Evolutionary conservation across 2,888 invertebrate species (phyloP).

Genomic region (Napeogenes inachia): DNA sequence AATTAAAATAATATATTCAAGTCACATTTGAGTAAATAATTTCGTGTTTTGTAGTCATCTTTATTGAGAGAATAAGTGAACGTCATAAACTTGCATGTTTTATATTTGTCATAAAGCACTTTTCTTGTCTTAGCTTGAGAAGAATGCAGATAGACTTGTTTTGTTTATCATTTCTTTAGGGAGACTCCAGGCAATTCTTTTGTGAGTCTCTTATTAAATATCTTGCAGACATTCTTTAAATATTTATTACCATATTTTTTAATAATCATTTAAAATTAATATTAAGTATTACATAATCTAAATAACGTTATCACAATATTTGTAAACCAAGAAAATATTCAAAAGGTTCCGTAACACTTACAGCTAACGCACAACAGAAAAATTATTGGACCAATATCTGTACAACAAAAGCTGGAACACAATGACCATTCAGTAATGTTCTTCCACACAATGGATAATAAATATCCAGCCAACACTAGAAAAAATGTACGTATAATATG

Average conservation of each 20-base stretch:
- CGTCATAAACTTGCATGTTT: conserved; percentile 9
- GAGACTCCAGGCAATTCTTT: not conserved
- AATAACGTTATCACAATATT: not conserved
- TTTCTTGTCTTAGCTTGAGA: conserved; percentile 2
- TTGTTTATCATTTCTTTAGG: not conserved
- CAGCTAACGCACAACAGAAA: conserved; percentile 28
- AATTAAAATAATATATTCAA: not conserved
- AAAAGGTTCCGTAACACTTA: conserved; percentile 6
- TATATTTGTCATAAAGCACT: conserved; percentile 8
- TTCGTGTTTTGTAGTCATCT: conserved; percentile 5
- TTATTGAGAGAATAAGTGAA: conserved; percentile 2
- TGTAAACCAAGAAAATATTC: not conserved
- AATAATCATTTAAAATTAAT: no score
- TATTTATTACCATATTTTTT: no score
- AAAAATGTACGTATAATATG: conserved; percentile 20
- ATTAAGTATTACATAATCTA: no score
- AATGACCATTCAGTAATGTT: conserved; percentile 43
- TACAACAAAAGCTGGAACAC: conserved; percentile 51
- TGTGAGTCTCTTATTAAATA: not conserved
- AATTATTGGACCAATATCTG: conserved; percentile 65
- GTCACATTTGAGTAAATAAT: conserved; percentile 2
- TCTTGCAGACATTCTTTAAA: no score
- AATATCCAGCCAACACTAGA: conserved; percentile 28
- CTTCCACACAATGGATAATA: conserved; percentile 47
- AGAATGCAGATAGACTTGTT: conserved; percentile 7